Evolutionary conservation across 2,113 vertebrate species (phyloP), one percentile per base, ranked within the genome.

Genomic region (Hippoglossus stenolepis): DNA sequence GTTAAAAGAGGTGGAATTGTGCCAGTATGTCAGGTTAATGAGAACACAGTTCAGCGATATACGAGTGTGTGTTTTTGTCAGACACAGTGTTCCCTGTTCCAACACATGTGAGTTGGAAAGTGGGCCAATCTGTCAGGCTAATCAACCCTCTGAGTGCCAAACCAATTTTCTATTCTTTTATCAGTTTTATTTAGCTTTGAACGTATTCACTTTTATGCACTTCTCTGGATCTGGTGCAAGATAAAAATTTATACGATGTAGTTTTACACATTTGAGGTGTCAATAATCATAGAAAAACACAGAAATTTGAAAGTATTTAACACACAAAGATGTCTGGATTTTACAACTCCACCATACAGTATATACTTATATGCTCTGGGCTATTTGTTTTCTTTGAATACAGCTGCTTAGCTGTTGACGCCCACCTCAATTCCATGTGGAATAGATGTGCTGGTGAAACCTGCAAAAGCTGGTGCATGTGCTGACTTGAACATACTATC

Each of bases 1-100:
- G 21, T 57, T 14, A 65, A 58, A 21, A 65, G 24, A 66, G 63
- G 65, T 65, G 77, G 70, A 92, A 89, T 58, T 84, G 87, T 85
- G 86, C 79, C 79, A 89, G 80, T 89, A 12, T 87, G 88, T 89
- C 88, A 82, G 85, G 90, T 86, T 90, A 89, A 89, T 83, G 78
- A 86, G 79, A 82, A 89, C 77, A 79, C 75, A 23, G 31, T 74
- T 79, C 68, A 77, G 60, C 21, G 65, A 54, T 85, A 26, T 58
- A 17, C 2, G 21, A 77, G 51, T 57, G 20, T 80, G 56, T 53
- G 21, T 60, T 31, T 66, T 47, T 54, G 57, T 31, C 61, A 59
- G 64, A 72, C 35, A 59, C 60, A 53, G 53, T 54, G 61, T 68
- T 56, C 45, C 56, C 51, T 18, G 51, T 73, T 83, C 59, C 40